Evolutionary conservation across 2,797 vertebrate genomes (phyloP), one percentile per base, ranked within the genome.

Genomic region (Sternarchorhynchus goeldii): DNA sequence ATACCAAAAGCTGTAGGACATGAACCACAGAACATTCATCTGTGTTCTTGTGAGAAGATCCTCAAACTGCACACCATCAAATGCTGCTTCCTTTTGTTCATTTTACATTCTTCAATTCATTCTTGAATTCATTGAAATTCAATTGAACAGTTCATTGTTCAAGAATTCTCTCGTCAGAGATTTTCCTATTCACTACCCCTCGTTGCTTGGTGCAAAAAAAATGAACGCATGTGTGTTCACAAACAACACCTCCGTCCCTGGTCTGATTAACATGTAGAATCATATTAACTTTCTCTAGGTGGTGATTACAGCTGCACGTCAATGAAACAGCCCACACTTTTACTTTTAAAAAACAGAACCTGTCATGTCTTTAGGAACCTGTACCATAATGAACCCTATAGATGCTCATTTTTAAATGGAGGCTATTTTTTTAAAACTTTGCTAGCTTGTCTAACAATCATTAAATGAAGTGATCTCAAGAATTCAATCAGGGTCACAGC

Each of bases 181-280:
- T 25, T 25, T 25, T 25, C 25, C 25, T 25, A 25, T 25, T 25
- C 25, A 25, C 25, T 25, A 25, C 25, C 25, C 25, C 25, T 25
- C 0, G 25, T 25, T 25, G 25, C 25, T 25, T 25, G 25, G 1
- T 25, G 25, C 25, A 25, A 25, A 89, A 81, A 58, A 86, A 80
- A 85, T 2, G 85, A 25, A 25, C 25, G 0, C 25, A 25, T 82
- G 89, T 89, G 88, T 90, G 83, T 90, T 90, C 87, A 76, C 88
- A 91, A 91, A 91, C 88, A 86, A 90, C 39, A 41, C 39, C 39
- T 41, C 39, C 5, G 84, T 77, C 77, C 7, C 2, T 17, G n/a
- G 45, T 55, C 45, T 65, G 62, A 75, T 64, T 75, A 34, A n/a
- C 41, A 65, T 36, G 29, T 17, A 64, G 60, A 79, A 80, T 83